phyloP scores from a whole-genome alignment of 2,888 invertebrate species.

The Drosophila colorata region DNA sequence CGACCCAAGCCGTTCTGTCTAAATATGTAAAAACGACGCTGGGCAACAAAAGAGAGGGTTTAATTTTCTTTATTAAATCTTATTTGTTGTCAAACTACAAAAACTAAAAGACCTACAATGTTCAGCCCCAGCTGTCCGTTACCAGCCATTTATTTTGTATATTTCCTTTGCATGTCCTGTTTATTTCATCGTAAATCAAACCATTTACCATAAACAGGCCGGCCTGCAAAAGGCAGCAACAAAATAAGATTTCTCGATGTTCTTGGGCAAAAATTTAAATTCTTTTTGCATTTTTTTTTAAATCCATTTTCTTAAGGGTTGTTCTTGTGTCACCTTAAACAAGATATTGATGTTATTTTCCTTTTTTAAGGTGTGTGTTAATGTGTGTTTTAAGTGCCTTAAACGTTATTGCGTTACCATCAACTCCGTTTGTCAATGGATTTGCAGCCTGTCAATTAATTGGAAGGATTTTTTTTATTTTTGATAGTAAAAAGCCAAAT shows the following conservation, averaged over 20 bases:
- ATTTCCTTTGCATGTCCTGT: constrained; percentile 52
- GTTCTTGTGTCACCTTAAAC: constrained; percentile 16
- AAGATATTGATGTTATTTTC: constrained; percentile 17
- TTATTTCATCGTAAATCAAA: constrained; percentile 71
- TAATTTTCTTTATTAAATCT: constrained; percentile 71
- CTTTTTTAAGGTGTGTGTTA: constrained; percentile 6
- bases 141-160: too few relatives aligned
- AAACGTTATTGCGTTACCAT: constrained; percentile 66
- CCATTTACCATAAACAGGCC: constrained; percentile 41
- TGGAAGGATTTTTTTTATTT: constrained; percentile 26
- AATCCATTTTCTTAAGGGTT: constrained; percentile 21
- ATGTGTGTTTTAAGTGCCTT: constrained; percentile 22
- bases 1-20: constrained; percentile 14
- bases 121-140: not conserved
- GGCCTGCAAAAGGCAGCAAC: not conserved
- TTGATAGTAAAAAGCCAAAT: too few relatives aligned
- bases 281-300: constrained; percentile 45
- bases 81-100: constrained; percentile 67
- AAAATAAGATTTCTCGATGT: constrained; percentile 27
- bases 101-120: constrained; percentile 9
- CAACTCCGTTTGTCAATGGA: constrained; percentile 20
- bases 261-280: constrained; percentile 69
- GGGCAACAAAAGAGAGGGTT: constrained; percentile 50
- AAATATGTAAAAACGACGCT: constrained; percentile 22
- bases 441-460: constrained; percentile 36